Conservation (phyloP, 2,797 vertebrate genomes). For the Gorsachius magnificus region DNA sequence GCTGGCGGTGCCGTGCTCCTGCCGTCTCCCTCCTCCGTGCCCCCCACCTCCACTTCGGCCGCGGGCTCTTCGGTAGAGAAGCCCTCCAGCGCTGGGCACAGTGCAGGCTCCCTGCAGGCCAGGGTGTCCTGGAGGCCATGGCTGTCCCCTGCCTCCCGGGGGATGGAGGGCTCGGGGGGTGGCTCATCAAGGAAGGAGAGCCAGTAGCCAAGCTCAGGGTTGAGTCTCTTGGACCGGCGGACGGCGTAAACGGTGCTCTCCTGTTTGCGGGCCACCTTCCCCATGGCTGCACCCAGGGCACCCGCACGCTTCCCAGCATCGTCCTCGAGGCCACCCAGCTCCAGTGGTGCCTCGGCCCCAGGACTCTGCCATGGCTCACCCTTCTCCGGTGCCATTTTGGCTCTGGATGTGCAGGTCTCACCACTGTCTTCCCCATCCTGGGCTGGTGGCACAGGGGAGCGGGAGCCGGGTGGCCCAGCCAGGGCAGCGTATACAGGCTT, state of each 20-base stretch:
- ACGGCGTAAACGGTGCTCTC: constrained; percentile 81
- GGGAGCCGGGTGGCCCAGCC: neutral
- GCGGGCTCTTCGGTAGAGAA: constrained; percentile 51
- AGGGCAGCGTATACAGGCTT: constrained; percentile 86
- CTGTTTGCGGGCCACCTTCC: constrained; percentile 67
- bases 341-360: constrained; percentile 39
- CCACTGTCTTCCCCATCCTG: neutral
- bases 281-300: neutral
- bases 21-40: neutral
- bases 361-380: constrained; percentile 61
- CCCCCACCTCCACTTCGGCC: constrained; percentile 62
- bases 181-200: constrained; percentile 63
- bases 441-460: neutral
- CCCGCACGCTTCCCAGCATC: neutral
- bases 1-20: neutral
- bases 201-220: constrained; percentile 86
- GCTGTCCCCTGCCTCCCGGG: neutral
- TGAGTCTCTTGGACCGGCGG: constrained; percentile 91
- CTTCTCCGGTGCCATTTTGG: neutral
- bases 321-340: constrained; percentile 8
- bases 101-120: neutral
- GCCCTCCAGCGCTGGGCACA: constrained; percentile 19
- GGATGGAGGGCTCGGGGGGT: neutral
- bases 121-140: neutral
- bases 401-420: constrained; percentile 22